These are phyloP conservation scores for Lepeophtheirus salmonis DNA, from an alignment of 1,140 invertebrate genomes.

Conservation along the genomic window DNA sequence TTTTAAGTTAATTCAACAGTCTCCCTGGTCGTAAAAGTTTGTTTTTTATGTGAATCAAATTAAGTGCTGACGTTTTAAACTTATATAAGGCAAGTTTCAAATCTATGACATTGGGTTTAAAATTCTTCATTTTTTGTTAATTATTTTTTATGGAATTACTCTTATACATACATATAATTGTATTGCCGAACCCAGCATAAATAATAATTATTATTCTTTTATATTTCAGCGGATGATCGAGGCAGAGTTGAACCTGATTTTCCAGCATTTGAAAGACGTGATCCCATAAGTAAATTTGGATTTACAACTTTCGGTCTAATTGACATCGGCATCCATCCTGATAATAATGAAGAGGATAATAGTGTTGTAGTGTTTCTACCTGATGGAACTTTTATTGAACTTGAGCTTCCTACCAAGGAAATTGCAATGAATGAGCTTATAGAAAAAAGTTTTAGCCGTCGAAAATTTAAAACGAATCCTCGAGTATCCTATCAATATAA, in stretches of 20 bases:
- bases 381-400: conserved; percentile 8
- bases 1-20: too few relatives aligned
- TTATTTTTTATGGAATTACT: too few relatives aligned
- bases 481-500: not conserved
- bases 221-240: not conserved
- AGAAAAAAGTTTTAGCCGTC: not conserved
- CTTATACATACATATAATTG: too few relatives aligned
- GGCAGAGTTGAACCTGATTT: conserved; percentile 10
- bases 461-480: not conserved
- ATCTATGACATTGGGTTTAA: not conserved
- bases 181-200: too few relatives aligned
- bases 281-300: conserved; percentile 8
- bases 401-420: conserved; percentile 4
- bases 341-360: not conserved
- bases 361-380: conserved; percentile 2
- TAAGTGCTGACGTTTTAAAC: too few relatives aligned
- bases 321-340: not conserved
- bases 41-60: too few relatives aligned
- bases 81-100: too few relatives aligned
- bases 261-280: not conserved
- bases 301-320: conserved; percentile 2
- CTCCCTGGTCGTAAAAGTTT: too few relatives aligned
- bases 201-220: too few relatives aligned
- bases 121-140: not conserved
- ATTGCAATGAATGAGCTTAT: conserved; percentile 7